Conservation (phyloP, 2,888 invertebrate species). For the Folsomia candida region DNA sequence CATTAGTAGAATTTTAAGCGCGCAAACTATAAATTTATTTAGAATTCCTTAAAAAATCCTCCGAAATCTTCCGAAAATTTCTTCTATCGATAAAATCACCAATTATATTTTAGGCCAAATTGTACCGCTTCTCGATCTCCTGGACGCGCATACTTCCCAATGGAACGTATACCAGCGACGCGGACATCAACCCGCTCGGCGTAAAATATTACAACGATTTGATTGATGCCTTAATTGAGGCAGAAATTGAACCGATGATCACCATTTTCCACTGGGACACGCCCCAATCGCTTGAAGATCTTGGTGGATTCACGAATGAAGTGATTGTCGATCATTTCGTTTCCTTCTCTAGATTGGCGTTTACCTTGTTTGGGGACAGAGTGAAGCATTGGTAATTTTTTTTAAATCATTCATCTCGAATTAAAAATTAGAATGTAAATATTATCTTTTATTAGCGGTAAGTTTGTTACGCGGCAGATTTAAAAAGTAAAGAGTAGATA, state of each 20-base stretch:
- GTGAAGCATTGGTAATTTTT: constrained; percentile 42
- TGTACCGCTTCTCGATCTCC: constrained; percentile 55
- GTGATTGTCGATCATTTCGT: constrained; percentile 36
- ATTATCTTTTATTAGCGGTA: too few species aligned
- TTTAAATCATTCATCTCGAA: too few species aligned
- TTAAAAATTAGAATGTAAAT: too few species aligned
- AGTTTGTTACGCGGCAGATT: too few species aligned
- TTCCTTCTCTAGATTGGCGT: constrained; percentile 41
- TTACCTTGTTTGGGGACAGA: constrained; percentile 41
- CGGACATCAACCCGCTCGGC: constrained; percentile 58
- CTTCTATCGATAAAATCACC: neutral
- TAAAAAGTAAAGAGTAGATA: too few species aligned
- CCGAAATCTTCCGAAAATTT: neutral
- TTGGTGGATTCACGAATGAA: constrained; percentile 42
- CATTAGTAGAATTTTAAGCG: too few species aligned
- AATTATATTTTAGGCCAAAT: constrained; percentile 27
- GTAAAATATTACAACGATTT: constrained; percentile 74
- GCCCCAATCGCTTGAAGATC: constrained; percentile 19
- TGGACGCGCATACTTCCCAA: constrained; percentile 57
- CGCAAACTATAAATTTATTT: too few species aligned
- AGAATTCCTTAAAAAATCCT: too few species aligned
- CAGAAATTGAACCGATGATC: constrained; percentile 61
- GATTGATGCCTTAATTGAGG: constrained; percentile 65
- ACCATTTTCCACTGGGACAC: constrained; percentile 11
- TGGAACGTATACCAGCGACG: constrained; percentile 43